Percentiles rank a stretch among this genome's conserved stretches.
phyloP scores from a whole-genome alignment of 2,888 invertebrate genomes.

The Erebia palarica region DNA sequence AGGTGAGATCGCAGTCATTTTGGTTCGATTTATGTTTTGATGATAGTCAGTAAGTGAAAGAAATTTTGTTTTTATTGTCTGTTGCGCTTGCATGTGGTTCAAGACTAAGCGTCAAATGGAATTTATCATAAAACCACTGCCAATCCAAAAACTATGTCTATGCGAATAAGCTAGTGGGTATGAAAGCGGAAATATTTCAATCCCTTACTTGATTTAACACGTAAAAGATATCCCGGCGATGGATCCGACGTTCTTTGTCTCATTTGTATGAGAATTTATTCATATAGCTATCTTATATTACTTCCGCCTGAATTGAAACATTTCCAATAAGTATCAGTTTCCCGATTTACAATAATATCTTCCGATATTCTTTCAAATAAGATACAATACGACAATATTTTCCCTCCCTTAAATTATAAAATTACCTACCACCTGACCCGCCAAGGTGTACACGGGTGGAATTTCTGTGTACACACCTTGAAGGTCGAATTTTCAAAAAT shows the following conservation, averaged over 20 bases:
- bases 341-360: conserved; percentile 55
- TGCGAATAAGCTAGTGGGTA: conserved; percentile 35
- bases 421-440: too few relatives aligned
- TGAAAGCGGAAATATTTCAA: conserved; percentile 37
- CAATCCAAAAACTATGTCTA: conserved; percentile 33
- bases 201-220: conserved; percentile 40
- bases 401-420: neutral
- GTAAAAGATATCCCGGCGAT: conserved; percentile 36
- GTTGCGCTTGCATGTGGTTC: too few relatives aligned
- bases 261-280: conserved; percentile 60
- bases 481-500: too few relatives aligned
- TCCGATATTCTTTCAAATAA: conserved; percentile 47
- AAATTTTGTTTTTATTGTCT: too few relatives aligned
- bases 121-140: conserved; percentile 7
- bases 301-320: conserved; percentile 68
- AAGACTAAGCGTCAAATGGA: neutral
- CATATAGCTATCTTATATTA: conserved; percentile 65
- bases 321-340: conserved; percentile 66
- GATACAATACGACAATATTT: neutral
- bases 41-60: too few relatives aligned
- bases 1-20: too few relatives aligned
- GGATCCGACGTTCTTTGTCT: conserved; percentile 39
- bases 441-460: too few relatives aligned
- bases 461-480: too few relatives aligned
- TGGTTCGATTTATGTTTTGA: too few relatives aligned